These are phyloP conservation scores for Eupeodes corollae DNA, from an alignment of 1,140 invertebrate genomes.

Conservation along the genomic window DNA sequence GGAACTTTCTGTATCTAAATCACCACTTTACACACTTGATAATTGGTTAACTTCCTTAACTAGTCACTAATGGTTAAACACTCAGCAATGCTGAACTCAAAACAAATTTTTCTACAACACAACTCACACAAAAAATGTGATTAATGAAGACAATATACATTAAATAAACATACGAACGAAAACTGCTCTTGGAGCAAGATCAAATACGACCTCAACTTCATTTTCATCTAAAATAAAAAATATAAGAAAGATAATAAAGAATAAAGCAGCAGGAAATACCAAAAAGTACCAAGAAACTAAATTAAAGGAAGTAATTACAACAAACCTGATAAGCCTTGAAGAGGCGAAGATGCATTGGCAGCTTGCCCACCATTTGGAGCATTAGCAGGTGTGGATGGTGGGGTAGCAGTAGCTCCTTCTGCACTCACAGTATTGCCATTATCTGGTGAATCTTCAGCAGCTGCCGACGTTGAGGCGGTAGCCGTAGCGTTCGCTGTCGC, in stretches of 20 bases:
- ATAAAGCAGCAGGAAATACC: too few species aligned
- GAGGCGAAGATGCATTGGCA: slow-evolving; percentile 15
- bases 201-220: background rate
- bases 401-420: slow-evolving; percentile 9
- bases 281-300: too few species aligned
- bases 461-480: background rate
- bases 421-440: background rate
- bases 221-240: too few species aligned
- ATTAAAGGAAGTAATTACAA: too few species aligned
- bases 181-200: background rate
- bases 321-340: slow-evolving; percentile 6
- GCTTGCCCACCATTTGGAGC: slow-evolving; percentile 5
- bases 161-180: background rate
- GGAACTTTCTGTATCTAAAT: too few species aligned
- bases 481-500: background rate
- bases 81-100: background rate
- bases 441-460: background rate
- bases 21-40: too few species aligned
- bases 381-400: slow-evolving; percentile 5
- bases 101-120: too few species aligned
- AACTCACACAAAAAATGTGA: background rate
- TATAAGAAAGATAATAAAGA: too few species aligned
- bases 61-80: too few species aligned
- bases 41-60: too few species aligned
- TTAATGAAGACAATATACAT: too few species aligned